Base-by-base conservation (phyloP, 2,797 vertebrate genomes). In the Pseudochirops cupreus region DNA sequence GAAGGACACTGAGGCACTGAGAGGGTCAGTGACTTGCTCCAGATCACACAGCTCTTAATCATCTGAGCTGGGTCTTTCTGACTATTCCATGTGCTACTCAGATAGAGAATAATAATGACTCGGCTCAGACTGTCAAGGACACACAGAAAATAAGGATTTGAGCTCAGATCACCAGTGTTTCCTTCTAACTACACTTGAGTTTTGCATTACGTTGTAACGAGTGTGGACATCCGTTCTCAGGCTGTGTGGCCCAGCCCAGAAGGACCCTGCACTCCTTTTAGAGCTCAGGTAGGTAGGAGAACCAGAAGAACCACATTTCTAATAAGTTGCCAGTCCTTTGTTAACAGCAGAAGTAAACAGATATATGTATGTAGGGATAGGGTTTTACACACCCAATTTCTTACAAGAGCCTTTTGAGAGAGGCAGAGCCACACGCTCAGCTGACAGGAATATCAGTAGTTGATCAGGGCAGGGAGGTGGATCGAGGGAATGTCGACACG, bases 191-290 rank as follows among this genome's bases (percentile, higher is more conserved):
- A 57, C 1, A 2, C 18, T 54, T 95, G 67, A 6, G 56, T 4
- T 94, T 95, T 90, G 67, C 56, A 59, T 92, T 59, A 10, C 89
- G 28, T 56, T 39, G 93, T 53, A 54, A 56, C 46, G 91, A 94
- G 67, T 93, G 57, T 55, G 58, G 90, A 54, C 55, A 96, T 18
- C 94, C 56, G 52, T 29, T 94, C 39, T 96, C 58, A 33, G 74
- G 94, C 74, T 58, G 74, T 89, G 31, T 91, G 28, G 91, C 55
- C 53, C 57, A 29, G 53, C n/a, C 2, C 4, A 21, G 33, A 2
- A 50, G 1, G n/a, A 39, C 91, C 56, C 57, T 93, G 50, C 92
- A 16, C 95, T 91, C 54, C 94, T 56, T 18, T 21, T 52, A 93
- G 91, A 21, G 9, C 39, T 87, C 74, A 11, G 9, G 39, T 3